phyloP scores from a whole-genome alignment of 1,140 invertebrate genomes.

The Pseudoatta argentina region DNA sequence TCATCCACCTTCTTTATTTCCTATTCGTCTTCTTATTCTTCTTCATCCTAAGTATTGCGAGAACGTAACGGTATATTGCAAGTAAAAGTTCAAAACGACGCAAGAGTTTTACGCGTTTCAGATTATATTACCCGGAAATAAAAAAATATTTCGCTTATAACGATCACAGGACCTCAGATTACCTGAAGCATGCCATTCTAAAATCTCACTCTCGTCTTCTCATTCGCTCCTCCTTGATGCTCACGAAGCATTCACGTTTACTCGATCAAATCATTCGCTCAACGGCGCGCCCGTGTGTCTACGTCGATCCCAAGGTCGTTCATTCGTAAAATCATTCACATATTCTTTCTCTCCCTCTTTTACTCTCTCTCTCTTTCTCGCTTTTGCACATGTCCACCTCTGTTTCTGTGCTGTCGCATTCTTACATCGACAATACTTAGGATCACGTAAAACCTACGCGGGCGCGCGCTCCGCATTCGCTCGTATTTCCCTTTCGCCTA shows the following conservation, averaged over 20 bases:
- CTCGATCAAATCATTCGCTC: constrained; percentile 59
- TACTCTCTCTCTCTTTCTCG: constrained; percentile 16
- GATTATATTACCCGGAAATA: constrained; percentile 85
- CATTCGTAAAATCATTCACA: constrained; percentile 62
- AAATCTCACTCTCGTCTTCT: constrained; percentile 70
- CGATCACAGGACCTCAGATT: constrained; percentile 87
- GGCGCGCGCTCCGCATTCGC: constrained; percentile 67
- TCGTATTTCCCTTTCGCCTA: constrained; percentile 82
- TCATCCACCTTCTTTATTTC: constrained; percentile 74
- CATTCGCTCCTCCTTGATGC: constrained; percentile 76
- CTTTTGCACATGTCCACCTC: constrained; percentile 32
- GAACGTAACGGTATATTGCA: constrained; percentile 87
- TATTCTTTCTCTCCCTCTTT: constrained; percentile 40
- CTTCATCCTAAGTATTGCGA: constrained; percentile 85
- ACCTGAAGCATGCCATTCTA: constrained; percentile 84
- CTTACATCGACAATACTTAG: constrained; percentile 56
- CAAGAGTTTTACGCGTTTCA: constrained; percentile 84
- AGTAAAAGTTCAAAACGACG: constrained; percentile 86
- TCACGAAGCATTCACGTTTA: constrained; percentile 76
- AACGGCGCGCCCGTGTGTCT: constrained; percentile 65
- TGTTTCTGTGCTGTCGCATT: constrained; percentile 42
- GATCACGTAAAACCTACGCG: constrained; percentile 58
- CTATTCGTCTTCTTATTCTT: constrained; percentile 76
- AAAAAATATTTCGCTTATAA: constrained; percentile 87
- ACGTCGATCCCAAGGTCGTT: constrained; percentile 68